Base-by-base conservation (phyloP, 2,113 vertebrate genomes). In the Eurystomus gularis region DNA sequence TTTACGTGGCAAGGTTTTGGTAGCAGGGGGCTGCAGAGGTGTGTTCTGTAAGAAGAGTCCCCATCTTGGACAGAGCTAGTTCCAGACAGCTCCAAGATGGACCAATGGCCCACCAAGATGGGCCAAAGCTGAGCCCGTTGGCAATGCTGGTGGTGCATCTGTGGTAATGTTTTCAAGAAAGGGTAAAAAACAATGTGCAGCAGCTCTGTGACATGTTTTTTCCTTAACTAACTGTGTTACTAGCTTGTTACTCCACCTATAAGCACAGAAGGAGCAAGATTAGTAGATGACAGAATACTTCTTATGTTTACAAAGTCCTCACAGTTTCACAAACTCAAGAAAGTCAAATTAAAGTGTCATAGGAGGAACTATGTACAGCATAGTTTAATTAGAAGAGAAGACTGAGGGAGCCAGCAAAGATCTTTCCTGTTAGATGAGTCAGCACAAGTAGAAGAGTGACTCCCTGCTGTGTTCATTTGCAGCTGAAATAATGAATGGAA, bases 401-500 rank as follows among this genome's bases (percentile, higher is more conserved):
- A 19, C 20, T 75, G 37, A 8, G 13, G 31, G 26, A 82, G 11
- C 48, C 57, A 69, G 2, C 61, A 68, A 55, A 54, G 39, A 52
- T 37, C 73, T 60, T 79, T 31, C 44, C 17, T 28, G 6, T 64
- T 84, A 76, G 29, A 20, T 85, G 73, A 85, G 44, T 75, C 72
- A 89, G 81, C 77, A 42, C 13, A 48, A 57, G 29, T 48, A 52
- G 33, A 80, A 82, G 60, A 75, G 35, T 48, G 35, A 64, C 37
- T 75, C 57, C 44, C 37, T 66, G 19, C 52, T 89, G 48, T 60
- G 60, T 65, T 93, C 21, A 16, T 79, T 35, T 94, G 69, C 44
- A 85, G 51, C 52, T 55, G 33, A 86, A 95, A 78, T 86, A 96
- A 83, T 49, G 33, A 92, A 77, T 16, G 82, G 48, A 54, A 66